Evolutionary conservation across 2,113 vertebrate genomes (phyloP), one percentile per base, ranked within the genome.

Genomic region (Larimichthys crocea): DNA sequence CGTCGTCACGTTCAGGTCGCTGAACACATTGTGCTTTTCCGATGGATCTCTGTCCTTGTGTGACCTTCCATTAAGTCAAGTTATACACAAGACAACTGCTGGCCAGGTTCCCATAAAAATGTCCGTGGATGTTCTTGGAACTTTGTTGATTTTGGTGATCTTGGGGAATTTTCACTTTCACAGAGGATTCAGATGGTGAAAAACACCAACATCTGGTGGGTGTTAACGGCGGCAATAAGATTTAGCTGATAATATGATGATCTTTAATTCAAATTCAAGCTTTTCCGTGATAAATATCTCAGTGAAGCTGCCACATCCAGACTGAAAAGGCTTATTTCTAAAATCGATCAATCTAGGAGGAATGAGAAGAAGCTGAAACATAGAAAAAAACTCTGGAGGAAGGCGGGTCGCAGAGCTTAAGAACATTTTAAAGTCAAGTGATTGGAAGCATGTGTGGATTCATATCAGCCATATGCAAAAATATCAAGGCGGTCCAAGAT

Each of bases 401-500:
- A 11, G 5, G 52, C 4, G 11, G 46, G 35, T 29, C 15, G n/a
- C 26, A 14, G 44, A 0, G 16, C 63, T 80, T 22, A 10, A 10
- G 24, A 35, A 31, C 22, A 49, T 31, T 24, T 49, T 72, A 15
- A 44, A 52, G n/a, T 44, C 2, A 53, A 62, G 10, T 15, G 42
- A 87, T 55, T 74, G 26, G 61, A 85, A 83, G 55, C 77, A 84
- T 10, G 62, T 74, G 76, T 57, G 60, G 17, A 63, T 22, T 82
- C 59, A 50, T 31, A 46, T 77, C 46, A 35, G 24, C 48, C 63
- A 46, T 31, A 59, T 74, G 40, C 60, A 79, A 76, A 76, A 73
- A 67, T 65, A 62, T 78, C 24, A n/a, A 53, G n/a, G 53, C 15
- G 0, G 35, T 52, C 69, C 60, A 81, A 74, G 20, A 60, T 19